These are phyloP conservation scores for Porites evermanni DNA, from an alignment of 92 coral and sea anemone genomes.

Conservation along the genomic window DNA sequence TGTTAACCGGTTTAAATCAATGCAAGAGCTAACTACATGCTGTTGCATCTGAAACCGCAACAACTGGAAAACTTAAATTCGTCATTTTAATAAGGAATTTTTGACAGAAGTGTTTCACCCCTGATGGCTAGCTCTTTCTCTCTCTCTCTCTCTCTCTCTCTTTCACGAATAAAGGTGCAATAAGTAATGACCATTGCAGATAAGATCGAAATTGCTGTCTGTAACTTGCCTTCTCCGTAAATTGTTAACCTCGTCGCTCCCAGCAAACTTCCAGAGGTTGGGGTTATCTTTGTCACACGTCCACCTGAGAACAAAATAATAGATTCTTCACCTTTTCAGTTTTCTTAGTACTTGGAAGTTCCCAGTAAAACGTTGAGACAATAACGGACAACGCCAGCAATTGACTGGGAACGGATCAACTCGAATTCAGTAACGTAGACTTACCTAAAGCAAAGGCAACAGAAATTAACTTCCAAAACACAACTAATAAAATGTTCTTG, in stretches of 20 bases:
- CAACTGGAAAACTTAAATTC: too few species aligned
- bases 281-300: constrained; percentile 57
- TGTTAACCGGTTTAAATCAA: neutral
- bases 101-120: too few species aligned
- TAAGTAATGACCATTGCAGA: neutral
- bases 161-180: too few species aligned
- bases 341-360: neutral
- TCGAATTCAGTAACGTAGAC: neutral
- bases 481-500: neutral
- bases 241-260: constrained; percentile 69
- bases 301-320: constrained; percentile 46
- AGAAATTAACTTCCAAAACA: neutral
- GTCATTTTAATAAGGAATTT: too few species aligned
- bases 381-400: neutral
- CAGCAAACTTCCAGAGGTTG: constrained; percentile 59
- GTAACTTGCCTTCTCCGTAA: constrained; percentile 60
- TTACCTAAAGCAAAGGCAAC: constrained; percentile 31
- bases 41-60: too few species aligned
- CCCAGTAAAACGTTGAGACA: neutral
- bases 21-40: too few species aligned
- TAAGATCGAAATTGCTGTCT: neutral
- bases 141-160: neutral
- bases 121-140: neutral
- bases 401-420: neutral
- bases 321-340: too few species aligned